Conservation (phyloP, 1,140 invertebrate genomes). For the Drosophila nikananu region DNA sequence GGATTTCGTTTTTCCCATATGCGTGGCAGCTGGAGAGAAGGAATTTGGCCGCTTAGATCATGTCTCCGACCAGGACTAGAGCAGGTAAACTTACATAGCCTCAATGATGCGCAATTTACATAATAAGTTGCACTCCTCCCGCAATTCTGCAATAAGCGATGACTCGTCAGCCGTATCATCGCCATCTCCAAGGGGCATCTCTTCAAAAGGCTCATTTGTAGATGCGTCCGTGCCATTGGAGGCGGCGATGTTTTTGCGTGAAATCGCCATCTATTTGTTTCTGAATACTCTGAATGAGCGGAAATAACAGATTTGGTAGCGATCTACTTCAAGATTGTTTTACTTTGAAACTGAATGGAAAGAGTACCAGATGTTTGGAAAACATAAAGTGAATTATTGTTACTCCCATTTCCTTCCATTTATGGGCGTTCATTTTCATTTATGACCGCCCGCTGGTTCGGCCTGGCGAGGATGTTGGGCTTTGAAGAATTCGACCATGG, state of each 20-base stretch:
- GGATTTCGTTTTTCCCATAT: conserved; percentile 92
- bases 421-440: too few relatives aligned
- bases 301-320: neutral
- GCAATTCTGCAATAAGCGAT: conserved; percentile 96
- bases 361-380: neutral
- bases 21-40: conserved; percentile 92
- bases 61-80: neutral
- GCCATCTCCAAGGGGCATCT: neutral
- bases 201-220: neutral
- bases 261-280: neutral
- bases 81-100: conserved; percentile 88
- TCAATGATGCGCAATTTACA: conserved; percentile 99
- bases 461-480: too few relatives aligned
- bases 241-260: too few relatives aligned
- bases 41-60: neutral
- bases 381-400: too few relatives aligned
- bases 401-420: too few relatives aligned
- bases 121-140: conserved; percentile 99
- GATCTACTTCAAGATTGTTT: neutral
- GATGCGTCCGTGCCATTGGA: too few relatives aligned
- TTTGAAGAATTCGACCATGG: too few relatives aligned
- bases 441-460: too few relatives aligned
- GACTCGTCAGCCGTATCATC: conserved; percentile 87
- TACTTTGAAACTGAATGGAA: neutral
- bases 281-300: neutral